Evolutionary conservation across 1,140 invertebrate genomes (phyloP).

Genomic region (Heliconius nattereri): DNA sequence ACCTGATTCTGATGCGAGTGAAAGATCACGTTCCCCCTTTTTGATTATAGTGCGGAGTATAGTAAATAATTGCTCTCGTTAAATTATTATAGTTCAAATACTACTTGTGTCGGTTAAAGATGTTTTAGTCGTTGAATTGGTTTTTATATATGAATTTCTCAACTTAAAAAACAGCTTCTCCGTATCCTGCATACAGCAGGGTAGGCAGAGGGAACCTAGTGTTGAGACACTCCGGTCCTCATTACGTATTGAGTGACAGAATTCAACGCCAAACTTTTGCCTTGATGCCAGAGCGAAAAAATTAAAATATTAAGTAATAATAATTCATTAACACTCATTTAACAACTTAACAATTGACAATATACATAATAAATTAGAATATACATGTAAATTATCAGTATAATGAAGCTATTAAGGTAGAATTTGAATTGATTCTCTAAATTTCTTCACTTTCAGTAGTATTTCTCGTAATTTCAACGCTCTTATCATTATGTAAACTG

Average conservation of each 20-base stretch:
- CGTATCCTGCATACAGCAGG: too few species aligned
- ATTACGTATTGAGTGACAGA: too few species aligned
- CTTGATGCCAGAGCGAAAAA: too few species aligned
- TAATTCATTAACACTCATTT: too few species aligned
- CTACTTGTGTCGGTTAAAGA: constrained; percentile 13
- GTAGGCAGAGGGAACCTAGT: too few species aligned
- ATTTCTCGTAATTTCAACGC: neutral
- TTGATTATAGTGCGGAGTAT: constrained; percentile 57
- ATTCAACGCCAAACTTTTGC: too few species aligned
- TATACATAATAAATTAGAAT: too few species aligned
- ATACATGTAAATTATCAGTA: too few species aligned
- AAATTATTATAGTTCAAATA: constrained; percentile 53
- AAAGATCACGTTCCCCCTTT: constrained; percentile 55
- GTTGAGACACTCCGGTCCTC: too few species aligned
- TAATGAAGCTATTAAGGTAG: neutral
- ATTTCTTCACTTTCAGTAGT: neutral
- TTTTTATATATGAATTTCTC: neutral
- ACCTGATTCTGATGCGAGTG: constrained; percentile 57
- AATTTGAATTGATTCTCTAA: neutral
- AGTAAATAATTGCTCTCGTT: constrained; percentile 60
- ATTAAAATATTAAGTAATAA: too few species aligned
- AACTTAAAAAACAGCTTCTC: neutral
- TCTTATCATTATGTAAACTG: constrained; percentile 39
- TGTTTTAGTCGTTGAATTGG: constrained; percentile 3
- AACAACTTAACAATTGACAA: too few species aligned